phyloP scores from a whole-genome alignment of 1,140 invertebrate species.

The Dendroctonus ponderosae region DNA sequence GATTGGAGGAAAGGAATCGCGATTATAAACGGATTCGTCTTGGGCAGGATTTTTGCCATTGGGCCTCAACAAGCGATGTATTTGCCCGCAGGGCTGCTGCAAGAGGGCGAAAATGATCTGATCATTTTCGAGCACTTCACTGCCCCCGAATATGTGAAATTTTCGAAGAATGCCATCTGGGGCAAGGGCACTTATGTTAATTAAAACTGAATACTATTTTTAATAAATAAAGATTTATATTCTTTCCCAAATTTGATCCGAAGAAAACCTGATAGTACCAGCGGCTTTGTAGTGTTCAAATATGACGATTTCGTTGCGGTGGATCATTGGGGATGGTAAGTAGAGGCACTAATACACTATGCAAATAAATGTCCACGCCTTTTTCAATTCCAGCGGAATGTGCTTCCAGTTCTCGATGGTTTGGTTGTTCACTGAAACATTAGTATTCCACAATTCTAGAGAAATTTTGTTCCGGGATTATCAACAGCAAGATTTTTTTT shows the following conservation, averaged over 20 bases:
- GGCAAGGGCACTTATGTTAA: constrained; percentile 45
- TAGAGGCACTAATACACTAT: constrained; percentile 61
- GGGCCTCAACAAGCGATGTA: constrained; percentile 63
- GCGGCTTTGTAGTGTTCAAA: constrained; percentile 48
- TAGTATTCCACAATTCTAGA: constrained; percentile 54
- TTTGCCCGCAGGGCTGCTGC: constrained; percentile 58
- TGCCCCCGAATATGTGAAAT: constrained; percentile 35
- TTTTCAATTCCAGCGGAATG: constrained; percentile 56
- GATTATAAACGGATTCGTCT: constrained; percentile 64
- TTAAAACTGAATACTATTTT: not conserved
- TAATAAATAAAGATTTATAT: not conserved
- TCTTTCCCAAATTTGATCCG: constrained; percentile 37
- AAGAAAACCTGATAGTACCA: constrained; percentile 32
- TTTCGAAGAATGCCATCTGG: constrained; percentile 39
- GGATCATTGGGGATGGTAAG: constrained; percentile 58
- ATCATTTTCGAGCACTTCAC: constrained; percentile 49
- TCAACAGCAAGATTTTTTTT: not conserved
- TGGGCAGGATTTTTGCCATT: constrained; percentile 58
- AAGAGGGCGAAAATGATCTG: constrained; percentile 54
- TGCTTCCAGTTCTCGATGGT: constrained; percentile 53
- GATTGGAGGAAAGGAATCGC: constrained; percentile 60
- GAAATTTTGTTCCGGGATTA: not conserved
- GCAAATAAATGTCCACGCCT: too few species aligned
- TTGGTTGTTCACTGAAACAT: constrained; percentile 50
- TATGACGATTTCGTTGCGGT: constrained; percentile 52